Conservation (phyloP, 1,140 invertebrate genomes). For the Drosophila ogumai region DNA sequence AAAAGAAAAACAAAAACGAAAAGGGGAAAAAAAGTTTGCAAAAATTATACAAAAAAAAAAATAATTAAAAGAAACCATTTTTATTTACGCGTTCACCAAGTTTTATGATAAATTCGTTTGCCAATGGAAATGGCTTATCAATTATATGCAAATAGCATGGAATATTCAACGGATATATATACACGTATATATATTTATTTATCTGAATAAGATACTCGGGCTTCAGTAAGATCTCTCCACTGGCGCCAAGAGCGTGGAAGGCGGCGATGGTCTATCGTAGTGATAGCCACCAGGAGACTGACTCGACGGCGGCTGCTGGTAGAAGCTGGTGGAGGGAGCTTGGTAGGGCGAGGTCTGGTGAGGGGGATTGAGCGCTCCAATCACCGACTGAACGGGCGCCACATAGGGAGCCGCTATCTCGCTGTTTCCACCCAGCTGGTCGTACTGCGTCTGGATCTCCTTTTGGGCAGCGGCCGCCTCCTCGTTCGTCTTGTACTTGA, state of each 20-base stretch:
- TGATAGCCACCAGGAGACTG: slow-evolving; percentile 34
- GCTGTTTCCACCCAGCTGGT: slow-evolving; percentile 69
- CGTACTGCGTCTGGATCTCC: slow-evolving; percentile 79
- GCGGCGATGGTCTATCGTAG: slow-evolving; percentile 36
- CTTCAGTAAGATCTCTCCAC: slow-evolving; percentile 19
- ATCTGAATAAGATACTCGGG: slow-evolving; percentile 2
- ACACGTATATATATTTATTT: background rate
- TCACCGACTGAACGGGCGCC: slow-evolving; percentile 64
- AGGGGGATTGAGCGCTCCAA: slow-evolving; percentile 46
- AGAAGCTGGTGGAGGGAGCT: background rate
- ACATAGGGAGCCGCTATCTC: slow-evolving; percentile 64
- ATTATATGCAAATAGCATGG: slow-evolving; percentile 62
- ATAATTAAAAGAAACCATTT: slow-evolving; percentile 34
- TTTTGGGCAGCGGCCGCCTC: slow-evolving; percentile 80
- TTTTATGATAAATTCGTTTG: slow-evolving; percentile 62
- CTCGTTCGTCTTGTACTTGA: slow-evolving; percentile 89
- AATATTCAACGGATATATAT: slow-evolving; percentile 35
- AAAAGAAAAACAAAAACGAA: slow-evolving; percentile 13
- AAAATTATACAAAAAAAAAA: slow-evolving; percentile 52
- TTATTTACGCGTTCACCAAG: slow-evolving; percentile 69
- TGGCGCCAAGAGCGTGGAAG: slow-evolving; percentile 41
- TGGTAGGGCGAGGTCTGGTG: background rate
- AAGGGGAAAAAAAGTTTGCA: slow-evolving; percentile 40
- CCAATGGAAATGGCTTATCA: slow-evolving; percentile 50
- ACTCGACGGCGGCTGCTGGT: background rate